A percentile compares a stretch with the other conserved stretches of the same genome.
Evolutionary conservation across 2,797 vertebrate species (phyloP).

Genomic region (Malacoctenus gilli): DNA sequence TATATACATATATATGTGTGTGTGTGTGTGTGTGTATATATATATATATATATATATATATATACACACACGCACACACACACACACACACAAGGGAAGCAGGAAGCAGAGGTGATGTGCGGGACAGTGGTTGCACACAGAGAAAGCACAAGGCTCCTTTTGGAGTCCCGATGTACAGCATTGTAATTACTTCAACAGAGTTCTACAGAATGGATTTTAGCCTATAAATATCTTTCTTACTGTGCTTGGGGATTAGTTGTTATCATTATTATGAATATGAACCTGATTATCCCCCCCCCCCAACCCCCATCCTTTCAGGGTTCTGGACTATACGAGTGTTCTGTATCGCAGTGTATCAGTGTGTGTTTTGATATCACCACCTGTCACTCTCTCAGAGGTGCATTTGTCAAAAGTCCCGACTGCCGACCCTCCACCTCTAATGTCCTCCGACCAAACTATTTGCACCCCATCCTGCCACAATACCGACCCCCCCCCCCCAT

Average conservation of each 20-base stretch:
- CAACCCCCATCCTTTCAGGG: slow-evolving; percentile 65
- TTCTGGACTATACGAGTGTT: slow-evolving; percentile 83
- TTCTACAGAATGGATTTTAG: slow-evolving; percentile 93
- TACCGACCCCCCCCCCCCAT: slow-evolving; percentile 32
- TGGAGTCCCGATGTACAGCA: slow-evolving; percentile 90
- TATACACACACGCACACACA: no score
- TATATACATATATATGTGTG: no score
- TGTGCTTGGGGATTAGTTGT: slow-evolving; percentile 87
- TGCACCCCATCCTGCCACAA: slow-evolving; percentile 20
- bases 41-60: no score
- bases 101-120: no score
- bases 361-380: slow-evolving; percentile 85
- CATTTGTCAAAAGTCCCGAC: slow-evolving; percentile 67
- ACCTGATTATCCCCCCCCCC: slow-evolving; percentile 63
- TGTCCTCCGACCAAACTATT: slow-evolving; percentile 11
- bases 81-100: no score
- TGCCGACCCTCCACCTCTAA: slow-evolving; percentile 19
- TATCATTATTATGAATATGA: slow-evolving; percentile 82
- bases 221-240: slow-evolving; percentile 93
- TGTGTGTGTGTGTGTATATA: no score
- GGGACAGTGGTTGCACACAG: slow-evolving; percentile 70
- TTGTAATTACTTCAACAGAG: slow-evolving; percentile 91
- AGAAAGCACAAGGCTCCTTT: slow-evolving; percentile 91
- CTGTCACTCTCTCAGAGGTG: slow-evolving; percentile 76
- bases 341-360: slow-evolving; percentile 84